A percentile compares a stretch with the other conserved stretches of the same genome.
These are phyloP conservation scores for Rotaria macrura DNA, from an alignment of 2,888 invertebrate genomes.

Conservation along the genomic window DNA sequence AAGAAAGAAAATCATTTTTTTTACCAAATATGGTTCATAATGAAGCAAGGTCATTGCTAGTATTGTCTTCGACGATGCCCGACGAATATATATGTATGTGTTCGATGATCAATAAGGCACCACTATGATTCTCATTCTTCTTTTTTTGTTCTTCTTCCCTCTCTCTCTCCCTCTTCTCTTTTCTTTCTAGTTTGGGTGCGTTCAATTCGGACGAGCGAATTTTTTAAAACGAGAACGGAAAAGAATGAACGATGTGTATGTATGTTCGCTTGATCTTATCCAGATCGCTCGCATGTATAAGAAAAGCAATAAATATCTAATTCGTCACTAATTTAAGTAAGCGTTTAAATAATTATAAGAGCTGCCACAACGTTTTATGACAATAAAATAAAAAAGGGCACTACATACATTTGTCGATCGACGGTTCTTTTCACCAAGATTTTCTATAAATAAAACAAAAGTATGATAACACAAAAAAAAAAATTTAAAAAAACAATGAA, in stretches of 20 bases:
- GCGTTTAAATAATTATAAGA: background rate
- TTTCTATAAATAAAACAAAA: constrained; percentile 12
- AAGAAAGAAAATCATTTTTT: background rate
- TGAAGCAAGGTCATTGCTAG: constrained; percentile 15
- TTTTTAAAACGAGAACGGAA: background rate
- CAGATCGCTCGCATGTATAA: background rate
- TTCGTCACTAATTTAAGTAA: background rate
- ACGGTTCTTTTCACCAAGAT: background rate
- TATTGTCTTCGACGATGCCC: constrained; percentile 8
- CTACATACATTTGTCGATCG: background rate
- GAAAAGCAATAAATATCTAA: background rate
- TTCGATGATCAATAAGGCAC: constrained; percentile 11
- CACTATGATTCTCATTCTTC: background rate
- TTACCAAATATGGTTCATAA: background rate
- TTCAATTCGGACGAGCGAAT: constrained; percentile 1
- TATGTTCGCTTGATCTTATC: background rate
- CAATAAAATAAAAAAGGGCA: background rate
- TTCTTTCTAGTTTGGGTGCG: background rate
- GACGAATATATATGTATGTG: background rate
- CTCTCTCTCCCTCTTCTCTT: background rate
- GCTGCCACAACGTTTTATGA: background rate
- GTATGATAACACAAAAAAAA: background rate
- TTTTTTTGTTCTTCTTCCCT: too few relatives aligned
- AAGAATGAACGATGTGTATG: background rate
- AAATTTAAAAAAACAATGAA: background rate